Percentiles rank a stretch among this genome's conserved stretches.
Conservation (phyloP, 2,888 invertebrate genomes). For the Bellardia bayeri region DNA sequence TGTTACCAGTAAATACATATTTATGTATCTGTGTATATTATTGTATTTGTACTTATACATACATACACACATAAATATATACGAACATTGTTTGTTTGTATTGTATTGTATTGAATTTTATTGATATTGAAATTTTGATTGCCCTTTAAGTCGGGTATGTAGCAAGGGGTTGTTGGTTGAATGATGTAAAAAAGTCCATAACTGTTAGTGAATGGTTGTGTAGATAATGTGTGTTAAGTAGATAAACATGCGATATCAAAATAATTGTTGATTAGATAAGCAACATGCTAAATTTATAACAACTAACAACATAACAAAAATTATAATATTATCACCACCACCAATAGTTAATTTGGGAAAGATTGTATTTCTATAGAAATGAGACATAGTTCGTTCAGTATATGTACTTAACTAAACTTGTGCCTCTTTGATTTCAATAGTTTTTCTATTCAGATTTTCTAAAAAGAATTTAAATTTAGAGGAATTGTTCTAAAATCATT, state of each 20-base stretch:
- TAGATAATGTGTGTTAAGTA: slow-evolving; percentile 60
- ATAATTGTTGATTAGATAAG: slow-evolving; percentile 72
- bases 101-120: slow-evolving; percentile 54
- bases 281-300: slow-evolving; percentile 47
- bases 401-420: too few relatives aligned
- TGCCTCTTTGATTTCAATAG: too few relatives aligned
- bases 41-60: background rate
- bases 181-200: background rate
- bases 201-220: slow-evolving; percentile 4
- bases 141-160: slow-evolving; percentile 41
- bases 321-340: background rate
- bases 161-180: slow-evolving; percentile 39
- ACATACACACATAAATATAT: background rate
- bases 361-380: background rate
- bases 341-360: background rate
- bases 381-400: too few relatives aligned
- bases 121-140: slow-evolving; percentile 69
- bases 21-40: slow-evolving; percentile 19
- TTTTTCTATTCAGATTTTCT: too few relatives aligned
- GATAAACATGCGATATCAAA: slow-evolving; percentile 54
- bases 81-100: background rate
- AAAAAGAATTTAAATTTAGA: too few relatives aligned
- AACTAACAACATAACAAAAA: background rate
- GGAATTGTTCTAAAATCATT: too few relatives aligned
- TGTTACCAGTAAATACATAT: slow-evolving; percentile 10